Conservation (phyloP, 2,888 invertebrate species). For the Caradrina kadenii region DNA sequence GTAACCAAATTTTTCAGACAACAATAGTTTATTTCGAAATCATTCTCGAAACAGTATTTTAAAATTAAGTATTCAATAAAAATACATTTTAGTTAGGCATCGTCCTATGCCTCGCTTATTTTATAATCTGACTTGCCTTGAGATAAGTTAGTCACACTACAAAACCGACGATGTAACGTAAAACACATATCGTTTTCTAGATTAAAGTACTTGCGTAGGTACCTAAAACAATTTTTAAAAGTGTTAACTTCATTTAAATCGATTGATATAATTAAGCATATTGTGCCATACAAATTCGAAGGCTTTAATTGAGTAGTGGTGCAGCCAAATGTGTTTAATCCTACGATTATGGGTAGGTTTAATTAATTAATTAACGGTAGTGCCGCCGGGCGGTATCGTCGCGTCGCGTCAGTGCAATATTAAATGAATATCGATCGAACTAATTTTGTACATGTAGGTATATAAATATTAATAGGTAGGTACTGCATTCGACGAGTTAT, state of each 20-base stretch:
- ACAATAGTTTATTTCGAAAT: not conserved
- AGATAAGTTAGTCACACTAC: not conserved
- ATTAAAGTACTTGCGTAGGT: not conserved
- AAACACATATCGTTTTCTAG: too few species aligned
- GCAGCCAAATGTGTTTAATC: constrained; percentile 12
- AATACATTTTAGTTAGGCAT: too few species aligned
- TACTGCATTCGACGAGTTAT: not conserved
- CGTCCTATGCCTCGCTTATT: too few species aligned
- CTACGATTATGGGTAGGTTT: not conserved
- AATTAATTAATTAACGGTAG: not conserved
- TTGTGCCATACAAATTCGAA: not conserved
- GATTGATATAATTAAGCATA: not conserved
- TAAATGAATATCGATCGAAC: constrained; percentile 28
- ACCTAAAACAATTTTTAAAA: not conserved
- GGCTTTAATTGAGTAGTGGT: constrained; percentile 5
- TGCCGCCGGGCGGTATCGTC: not conserved
- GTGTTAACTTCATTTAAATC: too few species aligned
- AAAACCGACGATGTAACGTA: not conserved
- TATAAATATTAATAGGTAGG: not conserved
- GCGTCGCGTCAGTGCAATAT: constrained; percentile 8
- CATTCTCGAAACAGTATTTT: too few species aligned
- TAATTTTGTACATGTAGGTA: constrained; percentile 14
- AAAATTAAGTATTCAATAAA: too few species aligned
- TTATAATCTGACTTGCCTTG: not conserved
- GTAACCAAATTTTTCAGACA: not conserved